phyloP scores from a whole-genome alignment of 2,888 invertebrate genomes.

The Euzetes globulus region DNA sequence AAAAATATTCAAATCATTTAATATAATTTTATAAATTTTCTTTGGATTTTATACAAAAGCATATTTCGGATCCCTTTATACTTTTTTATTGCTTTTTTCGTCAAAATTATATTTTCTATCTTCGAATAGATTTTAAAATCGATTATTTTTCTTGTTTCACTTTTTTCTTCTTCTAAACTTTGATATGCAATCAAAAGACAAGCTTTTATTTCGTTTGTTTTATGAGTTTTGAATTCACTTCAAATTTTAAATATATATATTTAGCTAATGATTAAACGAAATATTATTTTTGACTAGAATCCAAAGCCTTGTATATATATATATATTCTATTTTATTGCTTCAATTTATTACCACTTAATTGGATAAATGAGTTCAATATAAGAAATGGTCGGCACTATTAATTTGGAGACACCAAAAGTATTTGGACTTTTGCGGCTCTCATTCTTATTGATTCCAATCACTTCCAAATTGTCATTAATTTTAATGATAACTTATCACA shows the following conservation, averaged over 20 bases:
- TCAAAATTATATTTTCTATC: neutral
- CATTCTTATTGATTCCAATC: neutral
- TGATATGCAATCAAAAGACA: too few relatives aligned
- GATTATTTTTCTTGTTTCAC: neutral
- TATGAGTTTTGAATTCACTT: neutral
- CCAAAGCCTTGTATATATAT: neutral
- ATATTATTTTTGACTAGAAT: neutral
- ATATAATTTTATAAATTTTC: neutral
- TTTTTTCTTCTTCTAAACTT: neutral
- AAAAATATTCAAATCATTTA: neutral
- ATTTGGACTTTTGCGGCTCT: neutral
- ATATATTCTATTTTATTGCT: neutral
- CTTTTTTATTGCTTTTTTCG: neutral
- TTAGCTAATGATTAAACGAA: neutral
- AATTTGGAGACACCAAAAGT: slow-evolving; percentile 1
- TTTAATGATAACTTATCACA: neutral
- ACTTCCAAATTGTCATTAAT: slow-evolving; percentile 3
- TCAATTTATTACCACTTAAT: slow-evolving; percentile 14
- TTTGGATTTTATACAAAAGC: neutral
- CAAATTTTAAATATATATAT: neutral
- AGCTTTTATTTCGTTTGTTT: neutral
- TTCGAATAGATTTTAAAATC: neutral
- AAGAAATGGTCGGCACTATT: slow-evolving; percentile 13
- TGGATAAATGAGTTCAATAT: neutral
- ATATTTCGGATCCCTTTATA: neutral